Evolutionary conservation across 2,888 invertebrate species (phyloP).

Genomic region (Serripes groenlandicus): DNA sequence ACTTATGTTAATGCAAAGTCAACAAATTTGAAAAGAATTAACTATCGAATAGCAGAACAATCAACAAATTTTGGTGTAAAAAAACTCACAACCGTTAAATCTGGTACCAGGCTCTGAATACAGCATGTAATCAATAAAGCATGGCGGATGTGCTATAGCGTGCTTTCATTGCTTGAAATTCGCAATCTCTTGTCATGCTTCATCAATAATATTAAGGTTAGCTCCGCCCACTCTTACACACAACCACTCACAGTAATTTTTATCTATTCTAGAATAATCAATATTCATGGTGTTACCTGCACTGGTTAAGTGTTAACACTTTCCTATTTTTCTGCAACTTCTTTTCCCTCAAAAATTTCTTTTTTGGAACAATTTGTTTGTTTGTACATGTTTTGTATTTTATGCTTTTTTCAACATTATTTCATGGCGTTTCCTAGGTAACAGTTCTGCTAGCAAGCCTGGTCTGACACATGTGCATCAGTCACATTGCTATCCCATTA

Average conservation of each 20-base stretch:
- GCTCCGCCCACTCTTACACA: constrained; percentile 13
- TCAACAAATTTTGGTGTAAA: neutral
- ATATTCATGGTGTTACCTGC: constrained; percentile 17
- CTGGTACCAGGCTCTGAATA: too few relatives aligned
- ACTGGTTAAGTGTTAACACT: neutral
- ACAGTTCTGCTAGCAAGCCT: too few relatives aligned
- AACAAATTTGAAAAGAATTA: too few relatives aligned
- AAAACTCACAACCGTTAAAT: too few relatives aligned
- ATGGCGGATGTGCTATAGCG: constrained; percentile 3
- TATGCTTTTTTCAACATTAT: too few relatives aligned
- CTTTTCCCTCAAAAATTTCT: too few relatives aligned
- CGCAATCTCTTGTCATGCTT: constrained; percentile 11
- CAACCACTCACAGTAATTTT: neutral
- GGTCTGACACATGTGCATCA: too few relatives aligned
- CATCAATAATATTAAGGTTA: neutral
- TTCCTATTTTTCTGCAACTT: neutral
- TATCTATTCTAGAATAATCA: neutral
- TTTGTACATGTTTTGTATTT: too few relatives aligned
- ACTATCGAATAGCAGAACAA: neutral
- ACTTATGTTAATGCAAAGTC: too few relatives aligned
- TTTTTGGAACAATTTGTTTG: too few relatives aligned
- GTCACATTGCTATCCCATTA: too few relatives aligned
- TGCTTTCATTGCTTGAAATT: constrained; percentile 17
- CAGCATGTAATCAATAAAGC: constrained; percentile 10
- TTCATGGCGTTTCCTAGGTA: too few relatives aligned